Evolutionary conservation across 1,140 invertebrate genomes (phyloP), one percentile per base, ranked within the genome.

Genomic region (Nephotettix cincticeps): DNA sequence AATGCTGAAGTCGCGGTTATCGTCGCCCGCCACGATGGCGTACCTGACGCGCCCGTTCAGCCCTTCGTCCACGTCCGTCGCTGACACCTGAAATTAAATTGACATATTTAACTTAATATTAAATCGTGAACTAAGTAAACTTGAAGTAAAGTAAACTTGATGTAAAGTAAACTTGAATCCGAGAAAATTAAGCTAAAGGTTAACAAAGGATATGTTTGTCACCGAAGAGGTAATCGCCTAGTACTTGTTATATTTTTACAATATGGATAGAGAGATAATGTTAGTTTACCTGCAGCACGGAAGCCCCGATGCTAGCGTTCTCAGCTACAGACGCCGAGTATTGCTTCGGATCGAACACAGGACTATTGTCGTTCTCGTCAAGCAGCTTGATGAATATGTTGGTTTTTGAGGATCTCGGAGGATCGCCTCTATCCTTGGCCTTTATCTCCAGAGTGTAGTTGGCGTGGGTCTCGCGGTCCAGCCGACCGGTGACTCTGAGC

Each of bases 341-440:
- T 75, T 93, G 90, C 75, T 89, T 89, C 0, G 92, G 92, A 79
- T 94, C 90, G 81, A 98, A 98, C 4, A 93, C 85, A 0, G 97
- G 96, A 71, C 89, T 90, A 80, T 98, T 97, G 80, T 98, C 96
- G 80, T 98, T 99, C 79, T 94, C 93, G 79, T 98, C 96, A 27
- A 93, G 81, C 30, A 99, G 87, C 63, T 86, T 84, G 4, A 98
- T 88, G 9, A 84, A 82, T 23, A 98, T 84, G 56, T 86, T 86
- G 2, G 88, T 86, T 47, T 87, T 86, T 0, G 91, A 90, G 0
- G 88, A 86, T 76, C 89, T 87, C 0, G 93, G 85, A 0, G 95
- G 94, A 70, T 93, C 91, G 1, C 96, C 96, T 30, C 93, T 86
- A 82, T 98, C 96, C 75, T 89, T 90, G 0, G 95, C 96, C 4